These are phyloP conservation scores for Microplitis demolitor DNA, from an alignment of 1,140 invertebrate genomes.

Conservation along the genomic window DNA sequence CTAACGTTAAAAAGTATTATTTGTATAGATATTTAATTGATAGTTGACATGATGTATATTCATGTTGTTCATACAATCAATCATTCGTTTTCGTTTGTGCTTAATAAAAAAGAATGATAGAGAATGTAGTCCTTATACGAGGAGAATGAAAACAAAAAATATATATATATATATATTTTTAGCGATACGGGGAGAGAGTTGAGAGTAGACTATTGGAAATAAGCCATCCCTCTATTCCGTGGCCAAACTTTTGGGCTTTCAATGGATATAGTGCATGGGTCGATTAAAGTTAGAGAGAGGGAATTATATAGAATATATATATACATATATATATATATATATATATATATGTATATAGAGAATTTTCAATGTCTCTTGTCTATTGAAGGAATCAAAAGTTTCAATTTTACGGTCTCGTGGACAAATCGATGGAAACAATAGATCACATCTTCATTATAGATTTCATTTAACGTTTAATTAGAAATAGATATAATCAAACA, in stretches of 20 bases:
- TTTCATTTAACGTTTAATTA: slow-evolving; percentile 23
- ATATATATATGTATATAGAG: not conserved
- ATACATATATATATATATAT: not conserved
- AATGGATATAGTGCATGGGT: slow-evolving; percentile 2
- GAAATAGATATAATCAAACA: slow-evolving; percentile 8
- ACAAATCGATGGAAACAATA: slow-evolving; percentile 17
- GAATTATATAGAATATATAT: not conserved
- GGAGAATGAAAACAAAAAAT: too few relatives aligned
- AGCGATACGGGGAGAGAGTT: too few relatives aligned
- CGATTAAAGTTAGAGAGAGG: slow-evolving; percentile 12
- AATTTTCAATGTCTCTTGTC: slow-evolving; percentile 25
- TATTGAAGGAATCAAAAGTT: slow-evolving; percentile 28
- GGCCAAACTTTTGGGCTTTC: slow-evolving; percentile 10
- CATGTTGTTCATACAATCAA: not conserved
- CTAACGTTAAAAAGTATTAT: too few relatives aligned
- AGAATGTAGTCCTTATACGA: too few relatives aligned
- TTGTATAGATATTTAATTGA: too few relatives aligned
- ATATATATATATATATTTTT: too few relatives aligned
- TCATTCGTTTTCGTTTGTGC: not conserved
- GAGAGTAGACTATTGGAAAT: slow-evolving; percentile 23
- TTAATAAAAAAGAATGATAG: too few relatives aligned
- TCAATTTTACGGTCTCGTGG: slow-evolving; percentile 25
- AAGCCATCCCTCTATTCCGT: slow-evolving; percentile 25
- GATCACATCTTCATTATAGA: slow-evolving; percentile 17
- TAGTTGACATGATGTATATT: not conserved